A percentile compares a stretch with the other conserved stretches of the same genome.
Evolutionary conservation across 2,888 invertebrate species (phyloP).

Genomic region (Rhopalosiphum nymphaeae): DNA sequence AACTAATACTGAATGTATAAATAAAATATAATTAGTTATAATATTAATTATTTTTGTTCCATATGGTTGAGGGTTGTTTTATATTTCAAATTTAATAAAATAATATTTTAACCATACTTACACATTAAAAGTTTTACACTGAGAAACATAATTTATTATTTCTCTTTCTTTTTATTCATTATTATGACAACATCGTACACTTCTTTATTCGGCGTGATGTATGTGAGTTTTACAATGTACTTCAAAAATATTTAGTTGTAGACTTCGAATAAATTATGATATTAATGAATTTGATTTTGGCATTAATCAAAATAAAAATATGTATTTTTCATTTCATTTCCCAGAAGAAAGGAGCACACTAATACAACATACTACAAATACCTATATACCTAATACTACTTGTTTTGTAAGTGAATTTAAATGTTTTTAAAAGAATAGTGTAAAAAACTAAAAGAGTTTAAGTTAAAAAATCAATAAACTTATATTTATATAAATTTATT

Average conservation of each 20-base stretch:
- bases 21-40: background rate
- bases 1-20: background rate
- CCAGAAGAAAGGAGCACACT: background rate
- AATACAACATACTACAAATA: background rate
- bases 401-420: background rate
- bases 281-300: background rate
- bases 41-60: background rate
- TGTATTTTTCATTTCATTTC: background rate
- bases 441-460: background rate
- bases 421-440: background rate
- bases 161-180: background rate
- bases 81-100: background rate
- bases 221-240: background rate
- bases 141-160: background rate
- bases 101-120: background rate
- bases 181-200: background rate
- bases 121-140: background rate
- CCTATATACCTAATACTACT: background rate
- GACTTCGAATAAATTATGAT: background rate
- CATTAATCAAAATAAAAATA: background rate
- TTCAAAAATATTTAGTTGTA: background rate
- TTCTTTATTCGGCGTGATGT: background rate
- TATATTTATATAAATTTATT: background rate
- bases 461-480: background rate
- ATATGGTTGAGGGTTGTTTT: background rate